Conservation (phyloP, 2,113 vertebrate species). For the Solea solea region DNA sequence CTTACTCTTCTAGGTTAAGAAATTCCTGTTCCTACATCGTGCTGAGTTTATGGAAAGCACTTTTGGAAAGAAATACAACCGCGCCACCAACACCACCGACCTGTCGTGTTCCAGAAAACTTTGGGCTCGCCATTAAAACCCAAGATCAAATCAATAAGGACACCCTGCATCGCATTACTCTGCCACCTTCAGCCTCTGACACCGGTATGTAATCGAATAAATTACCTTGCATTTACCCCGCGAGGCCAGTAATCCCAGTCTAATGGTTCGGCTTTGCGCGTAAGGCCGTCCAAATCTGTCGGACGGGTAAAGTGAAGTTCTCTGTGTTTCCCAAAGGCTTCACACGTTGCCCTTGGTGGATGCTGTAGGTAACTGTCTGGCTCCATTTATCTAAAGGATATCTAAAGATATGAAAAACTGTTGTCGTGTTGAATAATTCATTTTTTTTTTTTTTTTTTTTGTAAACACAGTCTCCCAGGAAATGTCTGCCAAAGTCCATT, state of each 20-base stretch:
- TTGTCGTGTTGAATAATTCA: constrained; percentile 71
- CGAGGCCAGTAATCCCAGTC: constrained; percentile 64
- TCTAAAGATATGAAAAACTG: constrained; percentile 50
- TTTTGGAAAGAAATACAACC: constrained; percentile 5
- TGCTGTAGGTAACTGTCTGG: constrained; percentile 18
- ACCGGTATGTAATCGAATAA: constrained; percentile 63
- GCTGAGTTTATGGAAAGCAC: not conserved
- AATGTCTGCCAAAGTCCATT: constrained; percentile 48
- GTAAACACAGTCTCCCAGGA: constrained; percentile 40
- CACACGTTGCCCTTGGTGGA: constrained; percentile 42
- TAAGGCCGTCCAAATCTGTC: constrained; percentile 40
- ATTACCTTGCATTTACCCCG: constrained; percentile 58
- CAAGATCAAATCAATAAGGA: constrained; percentile 58
- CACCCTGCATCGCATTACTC: constrained; percentile 48
- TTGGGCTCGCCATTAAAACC: constrained; percentile 48
- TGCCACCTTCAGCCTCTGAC: constrained; percentile 52
- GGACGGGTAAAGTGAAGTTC: constrained; percentile 41
- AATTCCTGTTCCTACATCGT: not conserved
- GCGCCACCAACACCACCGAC: constrained; percentile 1
- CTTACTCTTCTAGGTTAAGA: no score
- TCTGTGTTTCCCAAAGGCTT: constrained; percentile 33
- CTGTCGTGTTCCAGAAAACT: constrained; percentile 8
- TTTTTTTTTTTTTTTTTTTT: constrained; percentile 2
- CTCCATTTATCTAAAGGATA: constrained; percentile 39
- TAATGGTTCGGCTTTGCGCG: constrained; percentile 60